Conservation (phyloP, 1,140 invertebrate species). For the Meteorus sp. region DNA sequence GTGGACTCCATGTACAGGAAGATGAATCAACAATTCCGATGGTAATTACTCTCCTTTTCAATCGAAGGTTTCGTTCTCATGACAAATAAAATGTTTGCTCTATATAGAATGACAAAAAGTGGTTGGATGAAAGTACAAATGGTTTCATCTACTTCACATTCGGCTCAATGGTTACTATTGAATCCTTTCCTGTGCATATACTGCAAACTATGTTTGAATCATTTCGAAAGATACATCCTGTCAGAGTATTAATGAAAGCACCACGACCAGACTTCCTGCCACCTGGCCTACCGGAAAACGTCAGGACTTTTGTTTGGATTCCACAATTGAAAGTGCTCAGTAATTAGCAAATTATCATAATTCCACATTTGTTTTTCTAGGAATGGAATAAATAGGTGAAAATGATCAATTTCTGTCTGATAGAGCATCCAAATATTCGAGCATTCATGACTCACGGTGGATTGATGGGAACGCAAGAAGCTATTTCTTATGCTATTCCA, state of each 20-base stretch:
- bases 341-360: too few species aligned
- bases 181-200: conserved; percentile 49
- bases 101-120: conserved; percentile 59
- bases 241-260: conserved; percentile 43
- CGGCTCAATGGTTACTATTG: conserved; percentile 68
- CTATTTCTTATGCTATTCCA: conserved; percentile 73
- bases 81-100: too few species aligned
- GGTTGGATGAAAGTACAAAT: conserved; percentile 66
- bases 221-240: conserved; percentile 39
- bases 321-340: conserved; percentile 67
- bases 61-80: too few species aligned
- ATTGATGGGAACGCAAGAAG: conserved; percentile 73
- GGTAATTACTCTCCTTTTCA: too few species aligned
- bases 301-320: conserved; percentile 65
- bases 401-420: conserved; percentile 10
- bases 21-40: too few species aligned
- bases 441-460: conserved; percentile 77
- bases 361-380: conserved; percentile 6
- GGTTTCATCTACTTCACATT: conserved; percentile 74
- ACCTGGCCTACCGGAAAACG: conserved; percentile 61
- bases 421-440: conserved; percentile 51
- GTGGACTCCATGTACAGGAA: conserved; percentile 42
- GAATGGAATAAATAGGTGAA: conserved; percentile 20
- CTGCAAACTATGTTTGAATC: conserved; percentile 37
- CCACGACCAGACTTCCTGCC: conserved; percentile 35